These are phyloP conservation scores for Hylia prasina DNA, from an alignment of 2,113 vertebrate species.

Conservation along the genomic window DNA sequence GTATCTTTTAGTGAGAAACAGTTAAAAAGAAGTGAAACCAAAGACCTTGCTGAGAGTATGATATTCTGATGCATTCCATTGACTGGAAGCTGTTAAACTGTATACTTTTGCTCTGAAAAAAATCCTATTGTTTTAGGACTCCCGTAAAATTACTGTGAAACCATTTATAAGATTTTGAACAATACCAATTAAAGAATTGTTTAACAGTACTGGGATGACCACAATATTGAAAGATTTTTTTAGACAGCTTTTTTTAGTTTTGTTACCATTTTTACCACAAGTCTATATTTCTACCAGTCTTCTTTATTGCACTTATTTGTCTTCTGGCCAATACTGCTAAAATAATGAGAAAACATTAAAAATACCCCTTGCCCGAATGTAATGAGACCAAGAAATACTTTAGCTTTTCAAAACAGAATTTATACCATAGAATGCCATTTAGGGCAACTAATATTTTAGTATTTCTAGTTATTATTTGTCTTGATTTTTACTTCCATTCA, in stretches of 20 bases:
- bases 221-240: neutral
- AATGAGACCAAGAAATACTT: neutral
- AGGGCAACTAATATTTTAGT: neutral
- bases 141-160: neutral
- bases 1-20: neutral
- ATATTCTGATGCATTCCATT: neutral
- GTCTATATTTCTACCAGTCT: neutral
- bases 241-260: neutral
- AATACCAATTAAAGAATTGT: neutral
- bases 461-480: neutral
- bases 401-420: neutral
- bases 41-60: neutral
- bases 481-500: neutral
- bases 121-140: neutral
- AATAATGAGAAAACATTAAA: neutral
- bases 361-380: neutral
- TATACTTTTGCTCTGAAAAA: neutral
- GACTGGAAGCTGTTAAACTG: neutral
- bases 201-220: neutral
- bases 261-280: neutral
- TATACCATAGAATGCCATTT: neutral
- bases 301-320: neutral
- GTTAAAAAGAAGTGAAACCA: neutral
- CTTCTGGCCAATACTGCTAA: neutral
- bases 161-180: neutral